Conservation (phyloP, 2,113 vertebrate genomes). For the Alethe castanea region DNA sequence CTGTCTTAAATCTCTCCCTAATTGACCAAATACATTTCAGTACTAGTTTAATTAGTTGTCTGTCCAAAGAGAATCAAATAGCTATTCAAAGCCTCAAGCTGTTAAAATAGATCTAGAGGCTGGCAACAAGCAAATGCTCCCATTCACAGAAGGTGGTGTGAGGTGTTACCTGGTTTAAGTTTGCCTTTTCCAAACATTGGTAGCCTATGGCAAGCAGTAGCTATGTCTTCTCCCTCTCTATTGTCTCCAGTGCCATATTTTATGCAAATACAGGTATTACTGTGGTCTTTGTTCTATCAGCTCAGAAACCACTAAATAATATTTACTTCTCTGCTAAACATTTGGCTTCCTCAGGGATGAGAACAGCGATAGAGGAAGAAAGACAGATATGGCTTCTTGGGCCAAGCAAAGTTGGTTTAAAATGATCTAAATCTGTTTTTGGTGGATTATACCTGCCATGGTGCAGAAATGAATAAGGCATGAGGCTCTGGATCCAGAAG, state of each 20-base stretch:
- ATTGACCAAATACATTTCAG: slow-evolving; percentile 32
- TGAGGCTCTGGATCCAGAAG: background rate
- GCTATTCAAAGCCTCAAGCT: background rate
- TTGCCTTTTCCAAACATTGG: background rate
- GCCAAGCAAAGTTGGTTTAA: background rate
- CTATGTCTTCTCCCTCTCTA: background rate
- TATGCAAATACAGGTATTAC: background rate
- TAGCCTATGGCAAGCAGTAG: background rate
- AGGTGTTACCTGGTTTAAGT: background rate
- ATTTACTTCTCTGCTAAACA: background rate
- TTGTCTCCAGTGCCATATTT: background rate
- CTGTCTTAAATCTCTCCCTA: background rate
- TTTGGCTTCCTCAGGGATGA: background rate
- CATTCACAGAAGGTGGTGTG: background rate
- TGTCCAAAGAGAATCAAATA: slow-evolving; percentile 3
- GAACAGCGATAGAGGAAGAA: background rate
- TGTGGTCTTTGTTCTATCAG: background rate
- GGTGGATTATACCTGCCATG: background rate
- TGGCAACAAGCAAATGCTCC: background rate
- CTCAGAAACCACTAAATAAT: background rate
- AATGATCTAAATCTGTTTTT: background rate
- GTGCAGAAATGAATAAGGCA: background rate
- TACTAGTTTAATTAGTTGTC: slow-evolving; percentile 40
- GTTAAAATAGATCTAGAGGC: background rate
- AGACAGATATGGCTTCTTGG: background rate